Evolutionary conservation across 1,140 invertebrate genomes (phyloP), one percentile per base, ranked within the genome.

Genomic region (Lethrus apterus): DNA sequence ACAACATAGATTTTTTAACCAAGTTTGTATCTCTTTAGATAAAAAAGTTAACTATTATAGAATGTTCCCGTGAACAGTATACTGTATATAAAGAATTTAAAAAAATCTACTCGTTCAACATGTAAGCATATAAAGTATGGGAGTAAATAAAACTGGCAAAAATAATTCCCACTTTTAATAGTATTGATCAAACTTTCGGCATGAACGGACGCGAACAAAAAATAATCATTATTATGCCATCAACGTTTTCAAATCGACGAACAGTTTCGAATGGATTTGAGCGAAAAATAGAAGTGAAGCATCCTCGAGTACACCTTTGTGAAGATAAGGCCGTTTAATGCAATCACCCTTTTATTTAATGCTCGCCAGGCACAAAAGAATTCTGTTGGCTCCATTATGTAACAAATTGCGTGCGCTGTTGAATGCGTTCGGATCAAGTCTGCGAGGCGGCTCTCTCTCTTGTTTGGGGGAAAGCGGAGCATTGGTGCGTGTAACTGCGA

Each of bases 381-480:
- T 51, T 54, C 52, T 58, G 56, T 56, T 54, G 42, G 52, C 33
- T 41, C 54, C 52, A 59, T 59, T 59, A 57, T 55, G 41, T 43
- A 54, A 58, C 54, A 58, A 34, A 56, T 56, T 53, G 54, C 48
- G 46, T 50, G 49, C 47, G 48, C 46, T 32, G 23, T 51, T 35
- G 33, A 59, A 59, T 56, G 52, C 48, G 50, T 57, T 55, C 46
- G 50, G 50, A 54, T 55, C 56, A 57, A 52, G 53, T 55, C 48
- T 46, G 47, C 57, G 46, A 40, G 42, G n/a, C n/a, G n/a, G n/a
- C n/a, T n/a, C n/a, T n/a, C n/a, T n/a, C n/a, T n/a, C n/a, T n/a
- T n/a, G n/a, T n/a, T n/a, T n/a, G n/a, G n/a, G n/a, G n/a, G n/a
- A n/a, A n/a, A n/a, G n/a, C n/a, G n/a, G n/a, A n/a, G n/a, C n/a